Evolutionary conservation across 1,140 invertebrate genomes (phyloP).

Genomic region (Trichogramma pretiosum): DNA sequence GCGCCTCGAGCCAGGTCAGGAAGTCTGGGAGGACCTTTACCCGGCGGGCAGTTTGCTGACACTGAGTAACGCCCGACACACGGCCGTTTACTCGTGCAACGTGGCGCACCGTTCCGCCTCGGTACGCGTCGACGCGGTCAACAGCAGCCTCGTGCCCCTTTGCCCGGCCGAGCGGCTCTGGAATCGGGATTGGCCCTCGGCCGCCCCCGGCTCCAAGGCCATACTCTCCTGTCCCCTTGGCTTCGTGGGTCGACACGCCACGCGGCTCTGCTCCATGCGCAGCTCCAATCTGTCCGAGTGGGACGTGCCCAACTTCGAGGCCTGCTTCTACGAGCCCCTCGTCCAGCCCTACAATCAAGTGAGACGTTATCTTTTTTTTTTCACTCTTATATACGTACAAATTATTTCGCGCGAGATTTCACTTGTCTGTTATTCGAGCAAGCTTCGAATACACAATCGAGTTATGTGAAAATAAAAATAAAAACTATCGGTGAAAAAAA

Average conservation of each 20-base stretch:
- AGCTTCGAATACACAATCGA: too few species aligned
- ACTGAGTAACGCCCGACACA: constrained; percentile 64
- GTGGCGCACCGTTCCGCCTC: constrained; percentile 49
- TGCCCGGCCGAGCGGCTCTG: constrained; percentile 43
- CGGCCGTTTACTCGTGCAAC: constrained; percentile 54
- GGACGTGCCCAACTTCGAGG: constrained; percentile 64
- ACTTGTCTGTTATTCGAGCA: background rate
- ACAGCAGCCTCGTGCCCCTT: constrained; percentile 48
- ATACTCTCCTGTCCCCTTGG: constrained; percentile 50
- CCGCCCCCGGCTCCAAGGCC: constrained; percentile 52
- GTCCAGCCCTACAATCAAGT: constrained; percentile 57
- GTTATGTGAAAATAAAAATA: too few species aligned
- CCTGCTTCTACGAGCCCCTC: constrained; percentile 58
- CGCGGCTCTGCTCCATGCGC: constrained; percentile 50
- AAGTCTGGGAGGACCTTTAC: constrained; percentile 72
- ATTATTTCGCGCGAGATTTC: background rate
- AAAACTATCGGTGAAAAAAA: too few species aligned
- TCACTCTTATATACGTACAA: too few species aligned
- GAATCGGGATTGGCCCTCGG: constrained; percentile 52
- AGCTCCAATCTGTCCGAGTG: constrained; percentile 56
- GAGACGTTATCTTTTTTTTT: too few species aligned
- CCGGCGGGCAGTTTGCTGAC: constrained; percentile 70
- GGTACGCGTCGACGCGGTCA: constrained; percentile 54
- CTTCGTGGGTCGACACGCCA: constrained; percentile 44
- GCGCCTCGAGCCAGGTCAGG: constrained; percentile 56